Base-by-base conservation (phyloP, 2,113 vertebrate genomes). In the Thalassarche chlororhynchos region DNA sequence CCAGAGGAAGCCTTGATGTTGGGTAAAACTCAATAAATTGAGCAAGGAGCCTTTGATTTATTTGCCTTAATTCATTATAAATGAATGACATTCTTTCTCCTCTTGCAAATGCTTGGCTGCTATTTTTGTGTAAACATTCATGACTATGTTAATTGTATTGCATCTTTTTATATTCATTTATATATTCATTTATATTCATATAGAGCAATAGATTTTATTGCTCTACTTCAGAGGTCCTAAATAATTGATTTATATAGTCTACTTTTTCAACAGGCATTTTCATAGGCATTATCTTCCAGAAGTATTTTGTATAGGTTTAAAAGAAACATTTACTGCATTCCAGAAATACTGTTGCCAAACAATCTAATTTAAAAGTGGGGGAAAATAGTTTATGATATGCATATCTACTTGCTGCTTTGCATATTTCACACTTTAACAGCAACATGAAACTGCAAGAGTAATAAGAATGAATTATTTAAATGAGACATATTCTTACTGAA, bases 221-320 rank as follows among this genome's bases (percentile, higher is more conserved):
- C 85, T 96, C 92, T 95, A 55, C 61, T 97, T 97, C 74, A 96
- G 69, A 89, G 16, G 72, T 90, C 47, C 89, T 96, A 89, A 92
- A 83, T 84, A 94, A 86, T 91, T 95, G 19, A 91, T 94, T 93
- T 92, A 84, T 74, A 84, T 29, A 80, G 60, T 62, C 76, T 93
- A 44, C 38, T 93, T 87, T 87, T 93, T 93, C 76, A 94, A 72
- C 32, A 65, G 70, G 21, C 57, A 46, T 94, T 95, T 96, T 74
- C 15, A 7, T n/a, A 92, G 69, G n/a, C 72, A 61, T 95, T 83
- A 55, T 95, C 40, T 90, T 95, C 86, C 92, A 96, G 78, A 82
- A 82, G 65, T 90, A 85, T 92, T 94, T 89, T 86, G 54, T 76
- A 66, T n/a, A 61, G 38, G 54, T 94, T 92, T 89, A 72, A 91